Conservation (phyloP, 2,113 vertebrate genomes). For the Crotalus helleri region DNA sequence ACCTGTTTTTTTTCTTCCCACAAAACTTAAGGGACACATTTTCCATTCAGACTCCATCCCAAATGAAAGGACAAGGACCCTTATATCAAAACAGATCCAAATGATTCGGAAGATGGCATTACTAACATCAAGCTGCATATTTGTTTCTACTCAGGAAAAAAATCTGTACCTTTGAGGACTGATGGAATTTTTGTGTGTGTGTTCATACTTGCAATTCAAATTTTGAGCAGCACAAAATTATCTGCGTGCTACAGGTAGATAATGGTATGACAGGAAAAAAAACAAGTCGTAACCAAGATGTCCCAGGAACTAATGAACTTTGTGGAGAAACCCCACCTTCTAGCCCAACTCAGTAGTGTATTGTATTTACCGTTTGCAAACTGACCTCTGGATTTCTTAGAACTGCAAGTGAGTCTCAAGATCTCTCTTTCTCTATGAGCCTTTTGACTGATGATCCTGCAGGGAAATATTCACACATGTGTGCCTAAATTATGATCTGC, state of each 20-base stretch:
- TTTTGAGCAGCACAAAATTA: neutral
- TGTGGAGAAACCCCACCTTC: neutral
- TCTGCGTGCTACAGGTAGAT: neutral
- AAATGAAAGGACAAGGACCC: too few species aligned
- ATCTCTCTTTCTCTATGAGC: neutral
- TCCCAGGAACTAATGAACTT: neutral
- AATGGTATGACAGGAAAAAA: neutral
- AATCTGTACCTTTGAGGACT: too few species aligned
- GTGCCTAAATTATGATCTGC: conserved; percentile 17
- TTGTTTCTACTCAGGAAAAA: neutral
- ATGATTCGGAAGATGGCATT: too few species aligned
- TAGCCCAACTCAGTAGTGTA: neutral
- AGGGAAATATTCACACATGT: neutral
- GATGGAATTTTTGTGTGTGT: neutral
- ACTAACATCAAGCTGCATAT: too few species aligned
- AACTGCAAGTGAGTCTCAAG: neutral
- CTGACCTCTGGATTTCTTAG: neutral
- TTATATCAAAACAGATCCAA: neutral
- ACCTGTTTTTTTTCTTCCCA: too few species aligned
- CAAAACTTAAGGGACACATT: too few species aligned
- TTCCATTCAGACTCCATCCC: too few species aligned
- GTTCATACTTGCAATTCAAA: neutral
- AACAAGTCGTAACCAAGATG: neutral
- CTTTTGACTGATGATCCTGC: neutral
- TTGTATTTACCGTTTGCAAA: neutral